Evolutionary conservation across 1,140 invertebrate genomes (phyloP).

Genomic region (Leptinotarsa undecemlineata): DNA sequence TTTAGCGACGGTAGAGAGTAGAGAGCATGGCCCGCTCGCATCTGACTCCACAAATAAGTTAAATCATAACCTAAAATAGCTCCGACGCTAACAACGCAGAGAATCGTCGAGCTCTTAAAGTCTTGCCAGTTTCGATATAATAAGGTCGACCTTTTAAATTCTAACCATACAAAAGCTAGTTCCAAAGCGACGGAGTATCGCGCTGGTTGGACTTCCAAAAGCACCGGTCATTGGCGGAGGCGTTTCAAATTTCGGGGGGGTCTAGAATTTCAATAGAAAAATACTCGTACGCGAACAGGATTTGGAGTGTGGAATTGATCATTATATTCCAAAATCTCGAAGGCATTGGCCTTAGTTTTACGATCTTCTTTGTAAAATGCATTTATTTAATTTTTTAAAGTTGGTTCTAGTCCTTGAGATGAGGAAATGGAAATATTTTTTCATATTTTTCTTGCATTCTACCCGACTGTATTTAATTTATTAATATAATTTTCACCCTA

Average conservation of each 20-base stretch:
- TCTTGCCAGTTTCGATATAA: conserved; percentile 22
- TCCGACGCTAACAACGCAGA: neutral
- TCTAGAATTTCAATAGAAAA: neutral
- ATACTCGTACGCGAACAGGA: too few relatives aligned
- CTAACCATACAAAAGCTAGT: conserved; percentile 23
- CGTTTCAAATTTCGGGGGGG: neutral
- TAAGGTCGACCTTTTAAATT: conserved; percentile 23
- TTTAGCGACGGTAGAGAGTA: neutral
- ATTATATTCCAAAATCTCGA: too few relatives aligned
- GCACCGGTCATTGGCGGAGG: conserved; percentile 4
- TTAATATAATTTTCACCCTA: too few relatives aligned
- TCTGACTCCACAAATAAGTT: conserved; percentile 18
- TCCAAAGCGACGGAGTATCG: conserved; percentile 10
- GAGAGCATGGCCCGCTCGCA: neutral
- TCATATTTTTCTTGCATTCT: too few relatives aligned
- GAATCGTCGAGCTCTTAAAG: conserved; percentile 7
- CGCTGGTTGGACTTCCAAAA: conserved; percentile 18
- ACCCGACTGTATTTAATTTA: too few relatives aligned
- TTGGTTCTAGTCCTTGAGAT: too few relatives aligned
- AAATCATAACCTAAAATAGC: conserved; percentile 25
- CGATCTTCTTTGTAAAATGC: too few relatives aligned
- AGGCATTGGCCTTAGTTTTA: too few relatives aligned
- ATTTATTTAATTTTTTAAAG: too few relatives aligned
- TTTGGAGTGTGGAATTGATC: too few relatives aligned
- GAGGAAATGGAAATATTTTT: too few relatives aligned